Base-by-base conservation (phyloP, 2,888 invertebrate species). In the Pelosia muscerda region DNA sequence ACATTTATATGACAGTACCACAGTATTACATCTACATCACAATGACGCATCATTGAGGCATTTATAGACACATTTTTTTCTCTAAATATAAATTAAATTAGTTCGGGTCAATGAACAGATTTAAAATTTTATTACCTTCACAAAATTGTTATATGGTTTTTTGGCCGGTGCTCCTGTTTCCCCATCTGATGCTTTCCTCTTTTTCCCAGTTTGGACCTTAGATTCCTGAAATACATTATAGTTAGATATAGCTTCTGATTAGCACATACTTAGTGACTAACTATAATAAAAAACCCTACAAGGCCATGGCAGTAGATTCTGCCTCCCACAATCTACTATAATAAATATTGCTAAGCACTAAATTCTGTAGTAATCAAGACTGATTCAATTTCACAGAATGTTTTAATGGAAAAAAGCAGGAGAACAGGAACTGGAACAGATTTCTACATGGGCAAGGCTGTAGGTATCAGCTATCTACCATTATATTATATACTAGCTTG, bases 101-200 rank as follows among this genome's bases (percentile, higher is more conserved):
- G n/a, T 57, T 57, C 13, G 26, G 2, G 15, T 28, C 13, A 2
- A 19, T 5, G 28, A 56, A 4, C 6, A 10, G 19, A 31, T 31
- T 19, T 10, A 38, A 13, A 22, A 5, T 19, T 57, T n/a, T 28
- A 19, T 49, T 13, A 95, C 95, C 92, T 97, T 97, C 0, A 97
- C 96, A 85, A 97, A 97, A 84, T 97, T 97, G 73, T 82, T 95
- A 85, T 97, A 97, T 63, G 95, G 94, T 74, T 96, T 96, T 76
- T 96, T 96, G 10, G 94, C 89, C 68, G 93, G 90, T 38, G 88
- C 89, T 66, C 81, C 81, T 63, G 78, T 59, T 53, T 90, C 92
- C 59, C 85, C 90, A 72, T 84, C 93, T 49, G 94, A 94, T 25
- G 90, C 91, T 88, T 94, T 94, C 69, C 95, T 84, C 74, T 95